These are phyloP conservation scores for Zeus faber DNA, from an alignment of 2,113 vertebrate genomes.

Conservation along the genomic window DNA sequence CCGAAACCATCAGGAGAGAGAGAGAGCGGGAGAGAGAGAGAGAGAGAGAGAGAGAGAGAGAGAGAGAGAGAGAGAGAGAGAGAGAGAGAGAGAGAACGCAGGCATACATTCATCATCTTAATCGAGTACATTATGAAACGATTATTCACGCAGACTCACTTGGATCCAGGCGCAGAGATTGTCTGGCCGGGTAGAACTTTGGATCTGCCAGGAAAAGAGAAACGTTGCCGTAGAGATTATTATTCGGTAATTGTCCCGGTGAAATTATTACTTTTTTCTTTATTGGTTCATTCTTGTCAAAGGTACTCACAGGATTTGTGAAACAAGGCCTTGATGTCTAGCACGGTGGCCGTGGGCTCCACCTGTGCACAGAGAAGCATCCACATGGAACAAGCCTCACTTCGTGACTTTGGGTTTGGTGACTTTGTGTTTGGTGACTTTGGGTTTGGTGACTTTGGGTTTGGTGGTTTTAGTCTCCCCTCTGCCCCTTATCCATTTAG, in stretches of 20 bases:
- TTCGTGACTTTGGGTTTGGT: too few species aligned
- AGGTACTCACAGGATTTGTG: constrained; percentile 84
- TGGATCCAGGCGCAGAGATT: constrained; percentile 87
- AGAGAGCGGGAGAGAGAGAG: background rate
- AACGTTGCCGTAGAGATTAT: background rate
- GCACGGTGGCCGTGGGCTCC: constrained; percentile 86
- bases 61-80: background rate
- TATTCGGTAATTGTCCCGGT: too few species aligned
- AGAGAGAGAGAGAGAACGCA: too few species aligned
- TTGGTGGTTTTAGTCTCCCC: too few species aligned
- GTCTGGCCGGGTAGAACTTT: constrained; percentile 89
- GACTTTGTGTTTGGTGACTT: too few species aligned
- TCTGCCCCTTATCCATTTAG: too few species aligned
- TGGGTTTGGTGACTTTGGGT: too few species aligned
- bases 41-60: background rate
- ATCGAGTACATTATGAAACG: background rate
- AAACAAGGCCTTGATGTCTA: constrained; percentile 90
- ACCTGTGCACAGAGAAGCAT: constrained; percentile 70
- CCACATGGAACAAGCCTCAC: background rate
- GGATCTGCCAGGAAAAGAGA: constrained; percentile 74
- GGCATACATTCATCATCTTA: too few species aligned
- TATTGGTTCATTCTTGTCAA: background rate
- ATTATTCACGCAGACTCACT: constrained; percentile 73
- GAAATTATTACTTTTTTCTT: too few species aligned
- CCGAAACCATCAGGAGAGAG: background rate